These are phyloP conservation scores for Dyspetes luteomarginatus DNA, from an alignment of 2,888 invertebrate genomes.

Conservation along the genomic window DNA sequence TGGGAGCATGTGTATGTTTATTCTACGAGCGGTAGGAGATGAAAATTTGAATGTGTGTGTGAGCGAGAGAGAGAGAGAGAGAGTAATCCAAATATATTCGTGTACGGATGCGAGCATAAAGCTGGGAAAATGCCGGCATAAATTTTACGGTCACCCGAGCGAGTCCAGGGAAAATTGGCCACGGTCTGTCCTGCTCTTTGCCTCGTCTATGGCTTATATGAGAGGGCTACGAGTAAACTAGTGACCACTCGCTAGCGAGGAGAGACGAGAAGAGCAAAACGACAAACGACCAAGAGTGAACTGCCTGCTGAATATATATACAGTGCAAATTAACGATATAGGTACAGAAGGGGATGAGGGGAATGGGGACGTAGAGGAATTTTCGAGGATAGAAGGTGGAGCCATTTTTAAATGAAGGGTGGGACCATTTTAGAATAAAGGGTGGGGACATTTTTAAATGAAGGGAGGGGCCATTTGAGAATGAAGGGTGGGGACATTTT, in stretches of 20 bases:
- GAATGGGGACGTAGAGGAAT: background rate
- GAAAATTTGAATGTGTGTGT: background rate
- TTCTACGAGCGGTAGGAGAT: slow-evolving; percentile 46
- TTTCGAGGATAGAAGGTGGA: background rate
- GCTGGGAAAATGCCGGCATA: slow-evolving; percentile 73
- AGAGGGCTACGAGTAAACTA: too few species aligned
- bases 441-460: too few species aligned
- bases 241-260: background rate
- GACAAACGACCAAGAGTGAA: too few species aligned
- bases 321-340: slow-evolving; percentile 40
- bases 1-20: slow-evolving; percentile 36
- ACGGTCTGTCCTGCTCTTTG: slow-evolving; percentile 33
- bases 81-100: slow-evolving; percentile 65
- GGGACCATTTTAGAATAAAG: too few species aligned
- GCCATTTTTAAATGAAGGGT: too few species aligned
- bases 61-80: slow-evolving; percentile 10
- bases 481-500: too few species aligned
- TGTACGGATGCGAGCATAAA: slow-evolving; percentile 68
- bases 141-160: slow-evolving; percentile 73
- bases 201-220: slow-evolving; percentile 20
- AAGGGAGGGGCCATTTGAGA: too few species aligned
- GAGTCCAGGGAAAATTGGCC: slow-evolving; percentile 72
- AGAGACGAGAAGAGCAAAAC: too few species aligned
- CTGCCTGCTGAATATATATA: too few species aligned
- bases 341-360: background rate